These are phyloP conservation scores for Vulpes lagopus DNA, from an alignment of 2,113 vertebrate species.

Conservation along the genomic window DNA sequence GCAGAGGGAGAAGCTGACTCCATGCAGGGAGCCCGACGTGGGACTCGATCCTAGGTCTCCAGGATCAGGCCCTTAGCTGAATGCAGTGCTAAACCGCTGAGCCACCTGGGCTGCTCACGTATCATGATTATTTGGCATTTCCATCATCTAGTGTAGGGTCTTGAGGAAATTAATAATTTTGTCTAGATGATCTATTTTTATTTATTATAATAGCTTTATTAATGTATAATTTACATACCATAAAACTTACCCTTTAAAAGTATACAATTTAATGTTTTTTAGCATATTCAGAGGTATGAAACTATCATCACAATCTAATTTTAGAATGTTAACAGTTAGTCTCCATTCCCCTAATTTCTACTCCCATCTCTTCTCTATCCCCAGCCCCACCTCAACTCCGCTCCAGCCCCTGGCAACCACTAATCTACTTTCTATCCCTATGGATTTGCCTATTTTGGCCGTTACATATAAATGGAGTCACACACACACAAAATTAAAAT, in stretches of 20 bases:
- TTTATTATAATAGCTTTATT: conserved; percentile 28
- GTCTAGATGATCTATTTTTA: conserved; percentile 44
- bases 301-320: conserved; percentile 27
- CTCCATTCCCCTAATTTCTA: neutral
- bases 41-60: too few relatives aligned
- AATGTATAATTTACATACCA: conserved; percentile 43
- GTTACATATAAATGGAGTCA: conserved; percentile 25
- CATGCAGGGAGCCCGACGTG: too few relatives aligned
- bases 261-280: neutral
- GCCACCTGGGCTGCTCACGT: neutral
- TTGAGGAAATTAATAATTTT: conserved; percentile 53
- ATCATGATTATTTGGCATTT: conserved; percentile 28
- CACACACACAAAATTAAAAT: too few relatives aligned
- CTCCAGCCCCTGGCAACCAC: neutral
- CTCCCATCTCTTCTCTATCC: neutral
- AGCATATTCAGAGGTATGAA: neutral
- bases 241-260: conserved; percentile 31
- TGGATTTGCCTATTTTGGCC: neutral
- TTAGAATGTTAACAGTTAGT: neutral
- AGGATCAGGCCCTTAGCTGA: too few relatives aligned
- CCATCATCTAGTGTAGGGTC: neutral
- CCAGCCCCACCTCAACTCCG: too few relatives aligned
- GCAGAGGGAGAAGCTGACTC: too few relatives aligned
- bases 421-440: neutral
- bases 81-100: too few relatives aligned